Evolutionary conservation across 2,797 vertebrate genomes (phyloP).

Genomic region (Cuculus canorus): DNA sequence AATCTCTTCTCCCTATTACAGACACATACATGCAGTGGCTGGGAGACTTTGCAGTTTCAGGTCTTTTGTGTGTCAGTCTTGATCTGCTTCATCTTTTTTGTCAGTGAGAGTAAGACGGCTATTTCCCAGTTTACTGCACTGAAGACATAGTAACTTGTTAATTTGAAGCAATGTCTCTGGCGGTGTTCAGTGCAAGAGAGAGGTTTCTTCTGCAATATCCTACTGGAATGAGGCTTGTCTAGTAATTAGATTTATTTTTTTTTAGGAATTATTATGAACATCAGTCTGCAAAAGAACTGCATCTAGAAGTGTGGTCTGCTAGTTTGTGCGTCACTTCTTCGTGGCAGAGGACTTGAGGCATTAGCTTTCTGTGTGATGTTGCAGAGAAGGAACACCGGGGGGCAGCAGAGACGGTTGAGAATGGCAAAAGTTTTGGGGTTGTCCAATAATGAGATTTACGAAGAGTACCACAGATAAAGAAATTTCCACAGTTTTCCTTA

Average conservation of each 20-base stretch:
- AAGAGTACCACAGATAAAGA: background rate
- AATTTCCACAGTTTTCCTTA: background rate
- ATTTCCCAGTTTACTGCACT: background rate
- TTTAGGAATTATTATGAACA: background rate
- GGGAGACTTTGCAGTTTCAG: background rate
- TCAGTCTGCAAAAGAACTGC: background rate
- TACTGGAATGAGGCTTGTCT: background rate
- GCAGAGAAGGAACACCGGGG: background rate
- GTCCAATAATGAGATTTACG: background rate
- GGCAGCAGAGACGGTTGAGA: background rate
- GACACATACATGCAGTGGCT: too few species aligned
- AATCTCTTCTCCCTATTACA: background rate
- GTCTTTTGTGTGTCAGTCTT: background rate
- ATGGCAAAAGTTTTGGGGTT: background rate
- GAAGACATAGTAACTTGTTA: background rate
- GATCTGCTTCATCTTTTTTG: background rate
- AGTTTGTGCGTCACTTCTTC: accelerated
- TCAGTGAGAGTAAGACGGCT: background rate
- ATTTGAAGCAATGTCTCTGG: background rate
- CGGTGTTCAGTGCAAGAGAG: background rate
- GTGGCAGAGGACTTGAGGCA: background rate
- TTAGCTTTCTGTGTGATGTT: background rate
- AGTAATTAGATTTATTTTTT: background rate
- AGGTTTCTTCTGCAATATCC: background rate
- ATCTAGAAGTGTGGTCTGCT: accelerated